Evolutionary conservation across 2,888 invertebrate species (phyloP), one percentile per base, ranked within the genome.

Genomic region (Xestia rhomboidea): DNA sequence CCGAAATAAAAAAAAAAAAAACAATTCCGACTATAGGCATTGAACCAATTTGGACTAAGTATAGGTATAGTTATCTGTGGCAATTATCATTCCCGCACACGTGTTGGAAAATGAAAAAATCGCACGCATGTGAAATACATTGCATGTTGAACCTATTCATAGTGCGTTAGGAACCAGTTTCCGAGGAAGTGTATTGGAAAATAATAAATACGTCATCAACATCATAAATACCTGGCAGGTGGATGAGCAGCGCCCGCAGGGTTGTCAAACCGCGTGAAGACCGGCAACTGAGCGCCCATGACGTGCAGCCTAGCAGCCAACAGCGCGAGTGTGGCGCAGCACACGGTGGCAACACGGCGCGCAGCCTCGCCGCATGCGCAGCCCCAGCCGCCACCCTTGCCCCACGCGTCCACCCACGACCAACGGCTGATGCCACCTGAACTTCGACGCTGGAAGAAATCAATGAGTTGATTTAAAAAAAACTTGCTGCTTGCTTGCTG

Each of bases 211-310:
- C 18, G 10, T 60, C 21, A 60, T 30, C 10, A 27, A 30, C 21
- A 60, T 21, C 13, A 57, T 30, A 68, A 27, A 87, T 86, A 96
- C 96, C 95, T 95, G 4, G 95, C 94, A 21, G 99, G 99, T 15
- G 98, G 98, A 13, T 97, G 95, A 1, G 99, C 98, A 46, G 98
- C 99, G 15, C 99, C 99, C 51, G 99, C 99, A 24, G 99, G 99
- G 97, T 99, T 99, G 97, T 99, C 99, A 94, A 99, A 99, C 97
- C 98, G 97, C 75, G 99, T 99, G 94, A 99, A 99, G 82, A 99
- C 98, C 13, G 99, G 99, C 90, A 99, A 97, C 95, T 99, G 99
- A 0, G 99, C 99, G 27, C 99, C 99, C 99, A 99, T 99, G 77
- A 99, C 98, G 93, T 99, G 98, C 77, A 99, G 97, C 83, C 99